These are phyloP conservation scores for Myanophis thanlyinensis DNA, from an alignment of 2,113 vertebrate species.

Conservation along the genomic window DNA sequence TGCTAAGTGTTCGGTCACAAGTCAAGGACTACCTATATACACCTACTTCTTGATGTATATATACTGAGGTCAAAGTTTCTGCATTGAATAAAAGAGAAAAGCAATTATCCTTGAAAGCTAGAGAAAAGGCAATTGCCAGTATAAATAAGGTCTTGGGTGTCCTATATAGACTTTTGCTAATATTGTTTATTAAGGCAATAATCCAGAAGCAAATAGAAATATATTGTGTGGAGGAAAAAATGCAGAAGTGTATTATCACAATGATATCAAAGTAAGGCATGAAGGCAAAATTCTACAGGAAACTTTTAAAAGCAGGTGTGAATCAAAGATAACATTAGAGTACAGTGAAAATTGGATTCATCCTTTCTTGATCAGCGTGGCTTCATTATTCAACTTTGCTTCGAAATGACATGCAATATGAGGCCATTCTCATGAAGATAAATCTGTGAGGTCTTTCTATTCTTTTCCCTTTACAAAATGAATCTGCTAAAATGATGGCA, in stretches of 20 bases:
- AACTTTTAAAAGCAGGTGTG: slow-evolving; percentile 74
- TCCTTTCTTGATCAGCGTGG: slow-evolving; percentile 67
- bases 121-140: slow-evolving; percentile 20
- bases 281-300: slow-evolving; percentile 63
- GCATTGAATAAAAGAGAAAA: background rate
- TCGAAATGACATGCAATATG: slow-evolving; percentile 69
- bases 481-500: slow-evolving; percentile 68
- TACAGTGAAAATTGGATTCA: slow-evolving; percentile 74
- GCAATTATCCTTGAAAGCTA: slow-evolving; percentile 20
- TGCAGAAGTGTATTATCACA: slow-evolving; percentile 61
- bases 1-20: background rate
- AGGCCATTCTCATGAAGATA: slow-evolving; percentile 72
- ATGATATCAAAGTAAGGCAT: slow-evolving; percentile 48
- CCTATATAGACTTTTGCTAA: slow-evolving; percentile 19
- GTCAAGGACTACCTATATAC: background rate
- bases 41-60: background rate
- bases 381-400: slow-evolving; percentile 70
- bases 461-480: slow-evolving; percentile 66
- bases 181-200: slow-evolving; percentile 43
- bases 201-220: slow-evolving; percentile 46
- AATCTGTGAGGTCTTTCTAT: slow-evolving; percentile 67
- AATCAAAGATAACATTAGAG: slow-evolving; percentile 74
- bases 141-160: slow-evolving; percentile 39
- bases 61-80: background rate
- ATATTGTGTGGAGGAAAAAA: slow-evolving; percentile 46